A percentile compares a stretch with the other conserved stretches of the same genome.
Evolutionary conservation across 92 coral and sea anemone species (phyloP).

Genomic region (Parazoanthus atlanticus): DNA sequence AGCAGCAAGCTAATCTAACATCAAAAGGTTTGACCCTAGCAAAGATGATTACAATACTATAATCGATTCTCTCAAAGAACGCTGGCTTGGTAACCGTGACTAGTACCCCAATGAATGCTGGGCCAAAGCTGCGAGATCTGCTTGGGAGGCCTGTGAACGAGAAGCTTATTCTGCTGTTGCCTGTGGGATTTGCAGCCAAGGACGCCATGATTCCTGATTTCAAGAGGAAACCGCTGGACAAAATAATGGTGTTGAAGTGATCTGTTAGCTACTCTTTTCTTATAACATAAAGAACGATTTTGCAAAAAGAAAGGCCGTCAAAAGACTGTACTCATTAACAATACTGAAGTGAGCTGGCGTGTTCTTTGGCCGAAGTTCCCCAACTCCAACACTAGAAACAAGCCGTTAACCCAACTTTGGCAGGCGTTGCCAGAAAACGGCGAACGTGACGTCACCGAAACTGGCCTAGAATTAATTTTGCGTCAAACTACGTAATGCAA

Average conservation of each 20-base stretch:
- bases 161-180: slow-evolving; percentile 84
- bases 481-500: no score
- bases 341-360: no score
- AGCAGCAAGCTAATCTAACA: no score
- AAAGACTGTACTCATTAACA: no score
- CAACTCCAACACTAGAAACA: no score
- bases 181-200: slow-evolving; percentile 84
- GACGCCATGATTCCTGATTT: slow-evolving; percentile 88
- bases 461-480: no score
- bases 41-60: neutral
- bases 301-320: neutral
- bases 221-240: slow-evolving; percentile 75
- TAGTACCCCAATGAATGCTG: slow-evolving; percentile 98
- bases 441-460: no score
- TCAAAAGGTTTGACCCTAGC: no score
- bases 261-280: neutral
- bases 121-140: slow-evolving; percentile 79
- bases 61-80: slow-evolving; percentile 54
- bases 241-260: slow-evolving; percentile 73
- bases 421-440: no score
- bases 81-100: slow-evolving; percentile 97
- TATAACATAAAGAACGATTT: neutral
- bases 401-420: no score
- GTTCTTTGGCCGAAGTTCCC: no score
- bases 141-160: slow-evolving; percentile 86